Evolutionary conservation across 2,797 vertebrate species (phyloP).

Genomic region (Peromyscus eremicus): DNA sequence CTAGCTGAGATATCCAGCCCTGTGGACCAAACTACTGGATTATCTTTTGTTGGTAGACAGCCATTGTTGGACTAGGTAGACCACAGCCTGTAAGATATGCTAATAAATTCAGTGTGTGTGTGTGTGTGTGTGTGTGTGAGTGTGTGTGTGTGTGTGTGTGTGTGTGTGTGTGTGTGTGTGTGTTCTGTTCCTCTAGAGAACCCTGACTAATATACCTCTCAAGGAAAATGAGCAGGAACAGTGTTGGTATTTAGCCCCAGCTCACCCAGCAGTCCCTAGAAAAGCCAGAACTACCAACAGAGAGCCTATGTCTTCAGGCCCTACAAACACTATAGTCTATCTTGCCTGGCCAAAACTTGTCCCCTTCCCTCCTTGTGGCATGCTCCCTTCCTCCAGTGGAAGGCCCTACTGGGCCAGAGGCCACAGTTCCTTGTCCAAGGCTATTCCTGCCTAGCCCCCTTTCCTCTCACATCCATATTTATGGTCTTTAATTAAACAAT

Average conservation of each 20-base stretch:
- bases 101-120: not conserved
- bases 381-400: not conserved
- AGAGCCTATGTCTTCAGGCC: not conserved
- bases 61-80: not conserved
- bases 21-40: not conserved
- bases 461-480: not conserved
- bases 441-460: not conserved
- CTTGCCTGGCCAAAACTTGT: not conserved
- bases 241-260: not conserved
- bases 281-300: not conserved
- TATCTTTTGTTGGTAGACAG: too few relatives aligned
- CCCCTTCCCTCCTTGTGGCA: too few relatives aligned
- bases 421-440: not conserved
- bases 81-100: not conserved
- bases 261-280: not conserved
- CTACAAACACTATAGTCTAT: not conserved
- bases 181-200: not conserved
- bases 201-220: not conserved
- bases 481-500: slow-evolving; percentile 13
- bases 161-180: not conserved
- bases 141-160: too few relatives aligned
- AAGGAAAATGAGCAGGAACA: not conserved
- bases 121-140: too few relatives aligned
- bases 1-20: not conserved
- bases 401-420: not conserved